Percentiles rank a stretch among this genome's conserved stretches.
phyloP scores from a whole-genome alignment of 2,113 vertebrate species.

The Caracal caracal region DNA sequence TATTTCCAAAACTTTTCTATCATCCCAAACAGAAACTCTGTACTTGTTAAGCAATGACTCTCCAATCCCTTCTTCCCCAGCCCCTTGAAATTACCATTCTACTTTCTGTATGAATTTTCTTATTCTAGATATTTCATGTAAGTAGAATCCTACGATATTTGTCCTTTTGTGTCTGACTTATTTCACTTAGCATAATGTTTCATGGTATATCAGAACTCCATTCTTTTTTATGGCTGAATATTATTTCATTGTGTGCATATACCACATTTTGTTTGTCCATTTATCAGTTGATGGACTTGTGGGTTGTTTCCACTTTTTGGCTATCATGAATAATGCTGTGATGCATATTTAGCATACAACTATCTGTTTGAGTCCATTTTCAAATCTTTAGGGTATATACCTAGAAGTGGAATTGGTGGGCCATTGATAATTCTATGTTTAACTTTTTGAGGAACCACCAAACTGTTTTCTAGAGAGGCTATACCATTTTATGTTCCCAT shows the following conservation, averaged over 20 bases:
- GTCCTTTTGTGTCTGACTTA: background rate
- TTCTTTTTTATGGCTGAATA: background rate
- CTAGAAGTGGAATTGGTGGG: background rate
- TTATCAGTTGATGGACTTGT: background rate
- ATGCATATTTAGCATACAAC: background rate
- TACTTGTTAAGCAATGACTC: background rate
- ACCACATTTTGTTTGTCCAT: background rate
- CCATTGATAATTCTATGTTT: background rate
- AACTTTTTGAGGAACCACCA: background rate
- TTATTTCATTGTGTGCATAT: background rate
- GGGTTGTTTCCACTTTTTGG: background rate
- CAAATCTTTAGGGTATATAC: background rate
- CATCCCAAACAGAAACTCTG: background rate
- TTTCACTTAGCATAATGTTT: constrained; percentile 2
- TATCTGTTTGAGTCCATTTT: constrained; percentile 10
- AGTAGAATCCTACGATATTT: background rate
- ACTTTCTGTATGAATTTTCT: background rate
- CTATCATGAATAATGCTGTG: background rate
- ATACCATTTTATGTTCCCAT: background rate
- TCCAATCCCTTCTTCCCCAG: background rate
- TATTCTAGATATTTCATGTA: background rate
- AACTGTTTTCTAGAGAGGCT: background rate
- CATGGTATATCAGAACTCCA: background rate
- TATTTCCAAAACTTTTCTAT: background rate
- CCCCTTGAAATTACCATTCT: background rate